phyloP scores from a whole-genome alignment of 2,888 invertebrate species.

The Lepidocyrtinus sp. region DNA sequence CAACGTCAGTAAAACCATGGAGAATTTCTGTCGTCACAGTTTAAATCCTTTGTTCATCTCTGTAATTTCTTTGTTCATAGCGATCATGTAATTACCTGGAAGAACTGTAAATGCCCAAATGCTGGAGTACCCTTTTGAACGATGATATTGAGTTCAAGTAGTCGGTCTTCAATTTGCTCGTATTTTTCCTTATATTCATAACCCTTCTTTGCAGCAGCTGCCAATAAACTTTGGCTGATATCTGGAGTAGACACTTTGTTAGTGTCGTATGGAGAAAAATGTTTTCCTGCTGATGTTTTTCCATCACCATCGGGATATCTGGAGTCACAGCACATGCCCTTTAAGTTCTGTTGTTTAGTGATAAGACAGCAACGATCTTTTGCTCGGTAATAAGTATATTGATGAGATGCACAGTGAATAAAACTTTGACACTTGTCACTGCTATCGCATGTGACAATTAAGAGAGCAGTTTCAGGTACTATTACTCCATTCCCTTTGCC shows the following conservation, averaged over 20 bases:
- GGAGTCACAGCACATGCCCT: constrained; percentile 67
- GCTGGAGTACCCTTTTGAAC: constrained; percentile 73
- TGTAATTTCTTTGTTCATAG: not conserved
- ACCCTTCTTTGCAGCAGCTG: constrained; percentile 58
- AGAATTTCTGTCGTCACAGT: not conserved
- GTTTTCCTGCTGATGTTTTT: constrained; percentile 45
- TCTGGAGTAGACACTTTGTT: constrained; percentile 58
- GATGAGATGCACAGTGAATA: constrained; percentile 64
- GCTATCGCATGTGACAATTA: constrained; percentile 59
- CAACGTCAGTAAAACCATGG: constrained; percentile 21
- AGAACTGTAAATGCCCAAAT: constrained; percentile 73
- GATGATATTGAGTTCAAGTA: constrained; percentile 69
- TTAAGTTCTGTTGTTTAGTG: constrained; percentile 36
- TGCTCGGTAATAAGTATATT: constrained; percentile 56
- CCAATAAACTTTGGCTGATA: constrained; percentile 60
- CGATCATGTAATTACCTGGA: constrained; percentile 56
- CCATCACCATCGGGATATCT: constrained; percentile 38
- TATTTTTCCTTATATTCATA: constrained; percentile 63
- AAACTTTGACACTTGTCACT: constrained; percentile 64
- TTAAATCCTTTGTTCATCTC: not conserved
- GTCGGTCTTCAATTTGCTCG: constrained; percentile 59
- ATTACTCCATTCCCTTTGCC: not conserved
- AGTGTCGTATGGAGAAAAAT: constrained; percentile 62
- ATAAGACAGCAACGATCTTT: constrained; percentile 63
- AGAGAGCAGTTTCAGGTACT: not conserved